A percentile compares a stretch with the other conserved stretches of the same genome.
phyloP scores from a whole-genome alignment of 2,797 vertebrate genomes.

The Urophycis tenuis region DNA sequence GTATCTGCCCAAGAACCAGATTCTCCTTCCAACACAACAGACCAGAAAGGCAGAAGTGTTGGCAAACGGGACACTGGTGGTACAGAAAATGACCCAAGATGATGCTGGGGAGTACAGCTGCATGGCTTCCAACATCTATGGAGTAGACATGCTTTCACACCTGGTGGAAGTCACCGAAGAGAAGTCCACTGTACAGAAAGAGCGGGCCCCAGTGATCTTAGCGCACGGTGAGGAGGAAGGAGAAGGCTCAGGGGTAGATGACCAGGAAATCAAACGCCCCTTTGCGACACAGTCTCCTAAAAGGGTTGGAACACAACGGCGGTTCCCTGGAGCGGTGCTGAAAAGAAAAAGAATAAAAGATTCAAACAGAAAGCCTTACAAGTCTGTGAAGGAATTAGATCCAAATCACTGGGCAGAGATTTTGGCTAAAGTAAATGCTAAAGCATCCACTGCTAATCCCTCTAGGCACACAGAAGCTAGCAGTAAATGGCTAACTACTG shows the following conservation, averaged over 20 bases:
- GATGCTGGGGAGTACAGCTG: slow-evolving; percentile 76
- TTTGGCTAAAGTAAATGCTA: slow-evolving; percentile 64
- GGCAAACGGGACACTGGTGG: slow-evolving; percentile 68
- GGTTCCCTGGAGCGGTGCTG: slow-evolving; percentile 35
- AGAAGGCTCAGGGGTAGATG: slow-evolving; percentile 67
- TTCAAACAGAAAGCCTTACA: slow-evolving; percentile 63
- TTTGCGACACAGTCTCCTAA: slow-evolving; percentile 57
- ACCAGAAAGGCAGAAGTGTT: slow-evolving; percentile 58
- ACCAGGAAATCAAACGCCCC: slow-evolving; percentile 59
- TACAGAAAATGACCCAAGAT: slow-evolving; percentile 55
- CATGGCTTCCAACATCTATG: slow-evolving; percentile 69
- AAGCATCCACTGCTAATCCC: slow-evolving; percentile 38
- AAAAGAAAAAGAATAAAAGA: slow-evolving; percentile 61
- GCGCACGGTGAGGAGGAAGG: slow-evolving; percentile 37
- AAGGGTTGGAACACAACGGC: slow-evolving; percentile 43
- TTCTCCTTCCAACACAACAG: slow-evolving; percentile 59
- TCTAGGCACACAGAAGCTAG: slow-evolving; percentile 42
- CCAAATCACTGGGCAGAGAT: slow-evolving; percentile 68
- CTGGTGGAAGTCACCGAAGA: slow-evolving; percentile 57
- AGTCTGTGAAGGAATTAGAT: slow-evolving; percentile 68
- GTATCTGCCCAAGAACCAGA: slow-evolving; percentile 67
- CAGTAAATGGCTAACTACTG: slow-evolving; percentile 30
- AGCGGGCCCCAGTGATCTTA: slow-evolving; percentile 25
- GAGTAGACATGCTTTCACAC: slow-evolving; percentile 73
- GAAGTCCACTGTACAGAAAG: slow-evolving; percentile 33